Percentiles rank a stretch among this genome's conserved stretches.
These are phyloP conservation scores for Drosophila orosa DNA, from an alignment of 1,140 invertebrate genomes.

Conservation along the genomic window DNA sequence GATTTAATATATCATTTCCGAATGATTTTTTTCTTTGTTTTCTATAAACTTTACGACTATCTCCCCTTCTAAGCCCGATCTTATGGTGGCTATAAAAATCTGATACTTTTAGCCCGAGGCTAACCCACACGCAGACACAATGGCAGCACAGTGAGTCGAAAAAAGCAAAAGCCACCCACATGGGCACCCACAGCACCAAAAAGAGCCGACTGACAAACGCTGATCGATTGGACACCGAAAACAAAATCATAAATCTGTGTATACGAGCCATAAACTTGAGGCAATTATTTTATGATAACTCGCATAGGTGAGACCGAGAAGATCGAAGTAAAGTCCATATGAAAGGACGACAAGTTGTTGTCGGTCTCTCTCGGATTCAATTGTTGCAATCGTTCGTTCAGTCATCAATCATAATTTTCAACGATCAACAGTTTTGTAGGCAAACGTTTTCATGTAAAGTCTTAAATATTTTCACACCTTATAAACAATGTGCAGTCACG, in stretches of 20 bases:
- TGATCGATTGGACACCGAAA: slow-evolving; percentile 67
- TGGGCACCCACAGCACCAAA: slow-evolving; percentile 28
- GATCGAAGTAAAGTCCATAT: slow-evolving; percentile 26
- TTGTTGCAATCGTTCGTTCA: slow-evolving; percentile 63
- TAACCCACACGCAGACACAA: slow-evolving; percentile 75
- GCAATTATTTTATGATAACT: slow-evolving; percentile 76
- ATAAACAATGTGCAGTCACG: slow-evolving; percentile 83
- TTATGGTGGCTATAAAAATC: slow-evolving; percentile 35
- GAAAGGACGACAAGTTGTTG: slow-evolving; percentile 77
- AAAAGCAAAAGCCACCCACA: slow-evolving; percentile 54
- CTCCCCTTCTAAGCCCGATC: slow-evolving; percentile 28
- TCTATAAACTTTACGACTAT: not conserved
- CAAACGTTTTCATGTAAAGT: slow-evolving; percentile 79
- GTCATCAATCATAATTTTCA: slow-evolving; percentile 84
- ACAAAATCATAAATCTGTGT: slow-evolving; percentile 62
- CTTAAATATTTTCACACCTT: slow-evolving; percentile 84
- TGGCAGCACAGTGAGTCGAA: slow-evolving; percentile 48
- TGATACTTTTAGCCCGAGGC: slow-evolving; percentile 56
- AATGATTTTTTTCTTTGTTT: not conserved
- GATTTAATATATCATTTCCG: not conserved
- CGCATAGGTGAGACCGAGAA: not conserved
- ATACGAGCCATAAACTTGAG: slow-evolving; percentile 46
- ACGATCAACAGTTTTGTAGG: slow-evolving; percentile 84
- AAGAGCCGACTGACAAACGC: slow-evolving; percentile 64
- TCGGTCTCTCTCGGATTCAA: slow-evolving; percentile 36